Evolutionary conservation across 2,797 vertebrate species (phyloP), one percentile per base, ranked within the genome.

Genomic region (Ataeniobius toweri): DNA sequence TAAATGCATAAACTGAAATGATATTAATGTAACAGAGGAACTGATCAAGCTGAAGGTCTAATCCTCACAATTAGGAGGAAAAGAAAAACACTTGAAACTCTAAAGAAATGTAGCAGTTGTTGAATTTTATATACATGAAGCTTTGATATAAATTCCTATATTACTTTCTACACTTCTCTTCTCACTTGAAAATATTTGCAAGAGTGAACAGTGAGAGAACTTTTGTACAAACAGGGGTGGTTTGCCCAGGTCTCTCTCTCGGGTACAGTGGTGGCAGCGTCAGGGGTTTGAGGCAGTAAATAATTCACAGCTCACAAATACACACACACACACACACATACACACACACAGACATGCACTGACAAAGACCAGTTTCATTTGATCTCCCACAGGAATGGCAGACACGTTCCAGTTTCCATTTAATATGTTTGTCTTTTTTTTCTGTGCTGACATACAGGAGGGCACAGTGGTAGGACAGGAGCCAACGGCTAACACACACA

Each of bases 251-350:
- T 75, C 67, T 9, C 75, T 84, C 81, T 84, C 82, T 58, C 73
- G 78, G 71, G 82, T 80, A 81, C 71, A 51, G 77, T 31, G 71
- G 78, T 83, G 83, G 82, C 78, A 39, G 75, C 78, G 83, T 88
- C 82, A 82, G 83, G 85, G 80, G 85, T 84, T 91, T 83, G 75
- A 85, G 82, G 75, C 65, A 72, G 87, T 93, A 88, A 94, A 93
- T 94, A 88, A 93, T 94, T 93, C 74, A 56, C 75, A 80, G 79
- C 84, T 81, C 77, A 84, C 76, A 67, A 31, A 31, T 31, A 31
- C 36, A 36, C 36, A 36, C 36, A 36, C 36, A 36, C 36, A 36
- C 31, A 31, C 31, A 31, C 31, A 86, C 72, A 82, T 84, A 88
- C 70, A 80, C 76, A 73, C 59, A 79, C 26, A 56, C 22, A 70